Percentiles rank a stretch among this genome's conserved stretches.
phyloP scores from a whole-genome alignment of 2,888 invertebrate species.

The Herminia tarsipennalis region DNA sequence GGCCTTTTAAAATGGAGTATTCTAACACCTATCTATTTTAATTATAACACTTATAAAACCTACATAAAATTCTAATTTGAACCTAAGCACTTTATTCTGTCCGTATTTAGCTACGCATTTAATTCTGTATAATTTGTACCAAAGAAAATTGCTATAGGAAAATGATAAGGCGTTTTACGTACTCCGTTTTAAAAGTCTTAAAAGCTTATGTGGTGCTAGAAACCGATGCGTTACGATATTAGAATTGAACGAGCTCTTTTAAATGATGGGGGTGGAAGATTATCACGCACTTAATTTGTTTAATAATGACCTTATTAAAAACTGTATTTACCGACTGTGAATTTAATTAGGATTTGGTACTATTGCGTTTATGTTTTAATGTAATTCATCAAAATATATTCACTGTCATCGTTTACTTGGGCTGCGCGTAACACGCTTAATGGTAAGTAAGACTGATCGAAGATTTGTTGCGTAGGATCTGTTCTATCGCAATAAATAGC shows the following conservation, averaged over 20 bases:
- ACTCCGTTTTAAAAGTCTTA: conserved; percentile 25
- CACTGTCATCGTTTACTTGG: conserved; percentile 43
- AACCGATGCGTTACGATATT: conserved; percentile 46
- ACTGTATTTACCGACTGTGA: too few relatives aligned
- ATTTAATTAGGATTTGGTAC: too few relatives aligned
- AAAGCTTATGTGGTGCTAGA: conserved; percentile 72
- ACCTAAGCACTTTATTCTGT: background rate
- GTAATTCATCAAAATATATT: background rate
- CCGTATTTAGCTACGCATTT: background rate
- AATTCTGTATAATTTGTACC: background rate
- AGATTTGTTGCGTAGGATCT: conserved; percentile 37
- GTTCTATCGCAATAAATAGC: conserved; percentile 7
- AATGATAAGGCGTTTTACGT: background rate
- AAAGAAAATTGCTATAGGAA: conserved; percentile 4
- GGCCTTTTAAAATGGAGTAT: conserved; percentile 24
- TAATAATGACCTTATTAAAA: too few relatives aligned
- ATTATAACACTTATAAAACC: background rate
- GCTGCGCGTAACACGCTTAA: conserved; percentile 60
- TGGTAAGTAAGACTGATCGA: conserved; percentile 66
- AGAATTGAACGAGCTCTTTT: conserved; percentile 16
- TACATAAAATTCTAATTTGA: too few relatives aligned
- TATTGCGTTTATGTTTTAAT: too few relatives aligned
- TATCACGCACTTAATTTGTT: background rate
- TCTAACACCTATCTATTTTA: background rate
- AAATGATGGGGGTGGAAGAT: conserved; percentile 31